Conservation (phyloP, 2,888 invertebrate species). For the Agonopterix subpropinquella region DNA sequence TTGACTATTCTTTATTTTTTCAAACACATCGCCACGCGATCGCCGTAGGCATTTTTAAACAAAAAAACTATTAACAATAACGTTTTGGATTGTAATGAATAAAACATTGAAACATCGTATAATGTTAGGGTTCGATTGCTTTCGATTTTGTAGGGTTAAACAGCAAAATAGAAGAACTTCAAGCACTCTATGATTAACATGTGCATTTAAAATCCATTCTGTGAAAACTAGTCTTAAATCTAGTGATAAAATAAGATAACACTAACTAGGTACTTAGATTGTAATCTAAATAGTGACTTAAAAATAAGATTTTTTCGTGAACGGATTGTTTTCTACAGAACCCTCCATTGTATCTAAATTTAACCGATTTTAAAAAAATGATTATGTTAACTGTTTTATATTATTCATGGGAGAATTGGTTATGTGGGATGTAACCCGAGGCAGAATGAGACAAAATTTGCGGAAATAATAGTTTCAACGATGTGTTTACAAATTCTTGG, state of each 20-base stretch:
- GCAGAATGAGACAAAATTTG: conserved; percentile 36
- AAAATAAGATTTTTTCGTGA: too few species aligned
- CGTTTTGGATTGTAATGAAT: conserved; percentile 49
- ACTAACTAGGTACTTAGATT: too few species aligned
- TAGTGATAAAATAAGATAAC: too few species aligned
- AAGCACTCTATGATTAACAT: too few species aligned
- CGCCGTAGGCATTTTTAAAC: conserved; percentile 49
- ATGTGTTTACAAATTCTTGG: conserved; percentile 13
- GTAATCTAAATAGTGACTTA: too few species aligned
- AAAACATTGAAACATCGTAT: conserved; percentile 41
- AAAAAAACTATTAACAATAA: conserved; percentile 47
- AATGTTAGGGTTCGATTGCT: conserved; percentile 11
- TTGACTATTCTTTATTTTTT: conserved; percentile 37
- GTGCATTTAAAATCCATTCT: too few species aligned
- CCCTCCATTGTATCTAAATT: conserved; percentile 11
- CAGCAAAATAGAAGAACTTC: not conserved
- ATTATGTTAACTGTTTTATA: conserved; percentile 44
- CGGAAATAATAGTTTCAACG: conserved; percentile 34
- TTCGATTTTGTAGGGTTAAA: conserved; percentile 15
- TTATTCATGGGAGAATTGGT: conserved; percentile 51
- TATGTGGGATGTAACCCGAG: conserved; percentile 51
- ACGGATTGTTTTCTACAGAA: conserved; percentile 19
- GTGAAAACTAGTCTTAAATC: too few species aligned
- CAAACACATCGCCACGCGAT: conserved; percentile 55
- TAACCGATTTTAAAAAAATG: conserved; percentile 20